Base-by-base conservation (phyloP, 2,113 vertebrate genomes). In the Sterrhoptilus dennistouni region DNA sequence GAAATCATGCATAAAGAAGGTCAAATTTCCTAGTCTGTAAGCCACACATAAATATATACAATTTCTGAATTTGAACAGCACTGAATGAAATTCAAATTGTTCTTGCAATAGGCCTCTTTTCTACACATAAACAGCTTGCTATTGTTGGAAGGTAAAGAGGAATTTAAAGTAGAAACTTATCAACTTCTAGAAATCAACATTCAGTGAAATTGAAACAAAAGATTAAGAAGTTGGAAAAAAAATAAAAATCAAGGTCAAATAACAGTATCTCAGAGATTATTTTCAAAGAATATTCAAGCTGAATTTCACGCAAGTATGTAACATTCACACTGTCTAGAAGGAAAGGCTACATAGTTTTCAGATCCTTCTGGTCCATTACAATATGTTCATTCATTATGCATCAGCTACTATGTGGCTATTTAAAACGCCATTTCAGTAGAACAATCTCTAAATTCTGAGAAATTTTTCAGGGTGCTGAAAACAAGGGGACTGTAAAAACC, bases 291-390 rank as follows among this genome's bases (percentile, higher is more conserved):
- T 6, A 57, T 19, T 63, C 59, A 40, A 60, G 35, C 22, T 66
- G 49, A 72, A 52, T 70, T 90, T 72, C n/a, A 59, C 28, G 60
- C 33, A 57, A 70, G 35, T n/a, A 56, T 11, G 64, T 36, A 77
- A 28, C 12, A 79, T 44, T 31, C 40, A 78, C 28, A 16, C 28
- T 36, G 36, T 28, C 59, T 52, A 92, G 71, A 86, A 85, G 59
- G 36, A 44, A 40, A 86, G 36, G 18, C 63, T 69, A 81, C 2
- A 8, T 14, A 82, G 33, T 54, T 83, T 69, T 38, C 70, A 77
- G 50, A 86, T 59, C 21, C 72, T 93, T 86, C 79, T 95, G 60
- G 68, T 90, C 56, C 31, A 56, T 95, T 92, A 92, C 81, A 93
- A 59, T 79, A 74, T 0, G 0, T 35, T 70, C 50, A 94, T 91